Percentiles rank a stretch among this genome's conserved stretches.
Evolutionary conservation across 2,113 vertebrate species (phyloP).

Genomic region (Pholis gunnellus): DNA sequence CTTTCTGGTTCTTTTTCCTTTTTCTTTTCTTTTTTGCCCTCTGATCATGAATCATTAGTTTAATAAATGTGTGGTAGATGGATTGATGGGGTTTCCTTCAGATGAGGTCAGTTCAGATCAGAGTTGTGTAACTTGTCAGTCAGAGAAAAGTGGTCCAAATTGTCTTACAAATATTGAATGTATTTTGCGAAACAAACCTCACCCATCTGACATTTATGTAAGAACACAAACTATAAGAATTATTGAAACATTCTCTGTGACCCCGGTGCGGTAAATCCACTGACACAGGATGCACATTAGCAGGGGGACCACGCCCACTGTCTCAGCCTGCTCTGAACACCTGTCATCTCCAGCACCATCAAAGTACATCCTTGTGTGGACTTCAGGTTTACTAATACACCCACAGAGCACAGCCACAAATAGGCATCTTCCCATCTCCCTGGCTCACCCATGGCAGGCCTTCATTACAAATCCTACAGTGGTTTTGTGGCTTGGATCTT

Average conservation of each 20-base stretch:
- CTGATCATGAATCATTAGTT: conserved; percentile 22
- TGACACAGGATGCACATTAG: neutral
- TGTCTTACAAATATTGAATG: neutral
- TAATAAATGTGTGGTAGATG: neutral
- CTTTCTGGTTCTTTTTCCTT: neutral
- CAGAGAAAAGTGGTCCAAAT: neutral
- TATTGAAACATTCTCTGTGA: neutral
- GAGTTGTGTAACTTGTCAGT: neutral
- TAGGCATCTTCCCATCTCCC: conserved; percentile 26
- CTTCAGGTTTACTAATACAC: conserved; percentile 21
- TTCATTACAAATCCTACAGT: conserved; percentile 48
- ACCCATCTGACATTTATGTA: neutral
- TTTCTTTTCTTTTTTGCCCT: neutral
- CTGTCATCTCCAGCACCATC: conserved; percentile 3
- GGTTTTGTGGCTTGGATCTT: conserved; percentile 52
- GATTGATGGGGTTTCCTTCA: neutral
- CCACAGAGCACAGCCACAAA: conserved; percentile 33
- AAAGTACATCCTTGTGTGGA: conserved; percentile 17
- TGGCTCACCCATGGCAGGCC: conserved; percentile 34
- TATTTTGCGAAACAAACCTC: neutral
- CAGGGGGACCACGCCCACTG: neutral
- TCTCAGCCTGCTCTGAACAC: conserved; percentile 8
- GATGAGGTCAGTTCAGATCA: conserved; percentile 6
- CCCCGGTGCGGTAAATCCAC: neutral
- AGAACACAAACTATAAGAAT: neutral